Evolutionary conservation across 2,113 vertebrate species (phyloP).

Genomic region (Eubucco bourcierii): DNA sequence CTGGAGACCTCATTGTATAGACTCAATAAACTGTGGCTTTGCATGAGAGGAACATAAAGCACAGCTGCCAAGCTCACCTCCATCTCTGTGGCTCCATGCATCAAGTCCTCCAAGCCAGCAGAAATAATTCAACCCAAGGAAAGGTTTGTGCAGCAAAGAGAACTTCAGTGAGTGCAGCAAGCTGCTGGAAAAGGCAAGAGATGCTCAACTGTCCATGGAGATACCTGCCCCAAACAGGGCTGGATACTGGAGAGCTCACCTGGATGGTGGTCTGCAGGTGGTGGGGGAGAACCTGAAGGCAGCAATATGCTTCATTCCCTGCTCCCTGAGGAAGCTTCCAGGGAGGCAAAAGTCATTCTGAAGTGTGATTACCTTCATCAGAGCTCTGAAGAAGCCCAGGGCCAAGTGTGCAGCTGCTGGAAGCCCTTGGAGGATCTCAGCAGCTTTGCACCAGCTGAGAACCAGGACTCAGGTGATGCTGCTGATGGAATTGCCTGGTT

Average conservation of each 20-base stretch:
- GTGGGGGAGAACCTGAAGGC: neutral
- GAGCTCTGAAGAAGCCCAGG: neutral
- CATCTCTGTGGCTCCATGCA: rapidly evolving
- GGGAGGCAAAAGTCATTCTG: neutral
- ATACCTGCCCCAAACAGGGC: neutral
- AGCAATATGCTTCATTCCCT: neutral
- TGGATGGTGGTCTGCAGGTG: neutral
- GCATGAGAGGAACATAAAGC: neutral
- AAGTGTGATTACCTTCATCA: neutral
- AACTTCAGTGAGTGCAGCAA: neutral
- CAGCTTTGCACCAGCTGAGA: neutral
- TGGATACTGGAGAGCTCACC: neutral
- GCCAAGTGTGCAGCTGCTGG: neutral
- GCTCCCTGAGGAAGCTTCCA: neutral
- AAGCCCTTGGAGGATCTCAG: neutral
- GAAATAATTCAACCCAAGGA: neutral
- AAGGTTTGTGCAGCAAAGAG: neutral
- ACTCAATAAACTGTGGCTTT: rapidly evolving
- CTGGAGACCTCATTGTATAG: neutral
- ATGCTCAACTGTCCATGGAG: rapidly evolving
- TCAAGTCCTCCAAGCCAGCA: neutral
- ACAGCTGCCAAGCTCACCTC: rapidly evolving
- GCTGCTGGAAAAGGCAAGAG: neutral
- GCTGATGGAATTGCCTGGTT: too few relatives aligned
- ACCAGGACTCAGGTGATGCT: neutral